These are phyloP conservation scores for Hetaerina americana DNA, from an alignment of 1,140 invertebrate genomes.

Conservation along the genomic window DNA sequence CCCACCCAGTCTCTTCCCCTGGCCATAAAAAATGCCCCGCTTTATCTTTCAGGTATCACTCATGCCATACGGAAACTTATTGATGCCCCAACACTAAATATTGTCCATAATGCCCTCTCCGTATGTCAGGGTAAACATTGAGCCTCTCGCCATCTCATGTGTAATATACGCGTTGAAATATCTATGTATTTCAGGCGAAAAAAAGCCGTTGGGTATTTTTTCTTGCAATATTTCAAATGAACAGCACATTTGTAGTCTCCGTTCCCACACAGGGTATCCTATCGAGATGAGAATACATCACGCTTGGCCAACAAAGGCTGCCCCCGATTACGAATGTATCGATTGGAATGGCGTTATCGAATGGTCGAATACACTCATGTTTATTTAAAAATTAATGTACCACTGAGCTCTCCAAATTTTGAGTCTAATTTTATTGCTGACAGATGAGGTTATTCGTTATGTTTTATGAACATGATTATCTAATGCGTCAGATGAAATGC, in stretches of 20 bases:
- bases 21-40: not conserved
- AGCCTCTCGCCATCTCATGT: not conserved
- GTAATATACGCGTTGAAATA: not conserved
- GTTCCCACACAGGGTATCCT: not conserved
- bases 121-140: not conserved
- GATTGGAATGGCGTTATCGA: no score
- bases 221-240: not conserved
- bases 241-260: no score
- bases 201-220: no score
- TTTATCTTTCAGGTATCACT: not conserved
- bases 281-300: not conserved
- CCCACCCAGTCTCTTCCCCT: not conserved
- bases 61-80: not conserved
- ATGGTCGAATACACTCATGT: no score
- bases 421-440: no score
- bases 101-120: not conserved
- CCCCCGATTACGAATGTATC: no score
- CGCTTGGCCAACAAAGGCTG: not conserved
- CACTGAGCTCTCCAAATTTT: no score
- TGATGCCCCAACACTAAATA: not conserved
- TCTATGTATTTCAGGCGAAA: not conserved
- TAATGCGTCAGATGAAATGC: no score
- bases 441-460: no score
- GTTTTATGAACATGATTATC: no score
- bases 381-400: no score